Evolutionary conservation across 1,140 invertebrate species (phyloP).

Genomic region (Drosophila lacteicornis): DNA sequence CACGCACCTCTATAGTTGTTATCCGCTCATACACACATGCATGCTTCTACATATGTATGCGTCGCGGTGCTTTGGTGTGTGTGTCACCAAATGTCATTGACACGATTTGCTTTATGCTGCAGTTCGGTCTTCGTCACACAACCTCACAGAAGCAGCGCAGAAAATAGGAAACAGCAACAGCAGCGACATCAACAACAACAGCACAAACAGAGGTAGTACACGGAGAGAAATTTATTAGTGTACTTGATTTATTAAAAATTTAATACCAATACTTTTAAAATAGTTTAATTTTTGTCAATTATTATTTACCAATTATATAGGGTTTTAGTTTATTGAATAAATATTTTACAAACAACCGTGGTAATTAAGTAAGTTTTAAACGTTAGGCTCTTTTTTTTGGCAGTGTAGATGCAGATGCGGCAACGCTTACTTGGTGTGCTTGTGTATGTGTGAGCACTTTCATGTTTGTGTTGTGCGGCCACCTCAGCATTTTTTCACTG

Average conservation of each 20-base stretch:
- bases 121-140: constrained; percentile 50
- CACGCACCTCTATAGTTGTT: constrained; percentile 11
- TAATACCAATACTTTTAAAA: no score
- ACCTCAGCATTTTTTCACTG: constrained; percentile 73
- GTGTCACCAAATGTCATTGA: constrained; percentile 81
- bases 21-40: neutral
- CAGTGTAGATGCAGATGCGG: constrained; percentile 43
- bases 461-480: constrained; percentile 41
- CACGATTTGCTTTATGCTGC: constrained; percentile 80
- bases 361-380: no score
- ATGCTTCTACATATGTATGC: constrained; percentile 6
- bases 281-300: no score
- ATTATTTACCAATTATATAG: no score
- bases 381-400: neutral
- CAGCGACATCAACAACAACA: constrained; percentile 38
- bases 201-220: constrained; percentile 10
- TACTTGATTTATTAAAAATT: constrained; percentile 12
- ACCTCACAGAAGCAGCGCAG: constrained; percentile 41
- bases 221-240: neutral
- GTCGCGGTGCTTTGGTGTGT: constrained; percentile 30
- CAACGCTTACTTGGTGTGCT: constrained; percentile 58
- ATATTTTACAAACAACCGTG: no score
- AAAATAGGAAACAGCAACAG: constrained; percentile 23
- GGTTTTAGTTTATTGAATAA: no score
- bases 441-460: constrained; percentile 1